Evolutionary conservation across 2,113 vertebrate genomes (phyloP).

Genomic region (Pygoscelis adeliae): DNA sequence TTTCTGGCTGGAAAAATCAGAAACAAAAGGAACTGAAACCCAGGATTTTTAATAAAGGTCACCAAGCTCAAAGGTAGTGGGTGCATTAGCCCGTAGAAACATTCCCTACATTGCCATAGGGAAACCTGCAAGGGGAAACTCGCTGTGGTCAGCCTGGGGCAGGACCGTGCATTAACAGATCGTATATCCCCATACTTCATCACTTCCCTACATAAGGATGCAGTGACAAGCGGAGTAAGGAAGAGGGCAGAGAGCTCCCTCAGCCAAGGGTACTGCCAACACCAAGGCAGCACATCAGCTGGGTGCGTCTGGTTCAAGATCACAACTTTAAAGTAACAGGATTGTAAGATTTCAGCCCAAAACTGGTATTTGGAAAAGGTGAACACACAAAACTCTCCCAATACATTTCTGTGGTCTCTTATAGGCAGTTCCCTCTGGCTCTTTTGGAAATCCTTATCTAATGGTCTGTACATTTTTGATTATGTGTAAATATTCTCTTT

Average conservation of each 20-base stretch:
- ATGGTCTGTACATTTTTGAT: neutral
- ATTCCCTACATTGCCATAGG: fast-evolving
- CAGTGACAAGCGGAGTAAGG: neutral
- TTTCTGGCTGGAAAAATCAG: neutral
- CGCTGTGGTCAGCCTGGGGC: neutral
- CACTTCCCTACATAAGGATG: neutral
- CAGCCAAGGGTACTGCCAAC: neutral
- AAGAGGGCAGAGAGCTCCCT: neutral
- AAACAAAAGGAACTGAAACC: neutral
- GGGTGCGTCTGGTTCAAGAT: too few species aligned
- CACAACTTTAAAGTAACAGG: neutral
- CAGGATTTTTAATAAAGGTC: neutral
- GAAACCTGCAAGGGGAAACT: neutral
- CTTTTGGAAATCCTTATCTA: neutral
- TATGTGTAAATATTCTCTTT: neutral
- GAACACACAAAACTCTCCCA: neutral
- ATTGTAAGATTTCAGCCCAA: neutral
- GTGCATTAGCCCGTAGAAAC: neutral
- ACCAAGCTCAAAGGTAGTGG: neutral
- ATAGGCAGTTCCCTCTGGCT: neutral
- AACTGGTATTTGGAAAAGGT: neutral
- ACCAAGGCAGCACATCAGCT: neutral
- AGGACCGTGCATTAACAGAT: neutral
- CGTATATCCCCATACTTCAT: fast-evolving
- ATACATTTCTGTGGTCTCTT: neutral